Conservation (phyloP, 2,797 vertebrate species). For the Serranus cabrilla region DNA sequence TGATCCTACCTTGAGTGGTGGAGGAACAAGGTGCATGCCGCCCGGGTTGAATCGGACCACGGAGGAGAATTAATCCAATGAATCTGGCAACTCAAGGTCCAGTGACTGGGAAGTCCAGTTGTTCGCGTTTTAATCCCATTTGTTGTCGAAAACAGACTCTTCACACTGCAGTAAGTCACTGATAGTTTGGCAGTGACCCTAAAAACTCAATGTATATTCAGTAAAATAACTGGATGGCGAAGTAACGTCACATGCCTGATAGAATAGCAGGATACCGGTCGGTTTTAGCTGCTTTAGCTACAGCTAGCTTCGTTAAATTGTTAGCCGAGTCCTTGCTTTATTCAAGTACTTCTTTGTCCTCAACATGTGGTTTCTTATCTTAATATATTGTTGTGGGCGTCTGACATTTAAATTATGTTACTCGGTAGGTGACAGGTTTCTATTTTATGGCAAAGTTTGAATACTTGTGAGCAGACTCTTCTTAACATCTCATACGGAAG, state of each 20-base stretch:
- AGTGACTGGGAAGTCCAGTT: neutral
- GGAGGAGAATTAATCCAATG: slow-evolving; percentile 4
- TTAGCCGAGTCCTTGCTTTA: neutral
- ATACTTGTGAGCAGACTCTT: neutral
- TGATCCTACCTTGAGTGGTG: neutral
- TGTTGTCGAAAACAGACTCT: neutral
- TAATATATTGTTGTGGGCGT: neutral
- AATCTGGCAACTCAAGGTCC: neutral
- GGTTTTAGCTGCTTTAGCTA: neutral
- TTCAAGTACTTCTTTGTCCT: neutral
- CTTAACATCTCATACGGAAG: neutral
- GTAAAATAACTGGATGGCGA: no score
- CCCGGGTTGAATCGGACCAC: no score
- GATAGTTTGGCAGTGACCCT: neutral
- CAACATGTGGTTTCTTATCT: neutral
- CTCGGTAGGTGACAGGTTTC: neutral
- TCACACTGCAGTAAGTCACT: neutral
- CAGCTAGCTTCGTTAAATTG: neutral
- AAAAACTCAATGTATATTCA: neutral
- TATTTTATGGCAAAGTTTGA: neutral
- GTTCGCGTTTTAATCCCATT: neutral
- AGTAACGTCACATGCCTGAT: neutral
- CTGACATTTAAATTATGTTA: neutral
- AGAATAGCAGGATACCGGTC: neutral
- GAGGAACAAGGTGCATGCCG: neutral